Evolutionary conservation across 2,797 vertebrate species (phyloP).

Genomic region (Serranus cabrilla): DNA sequence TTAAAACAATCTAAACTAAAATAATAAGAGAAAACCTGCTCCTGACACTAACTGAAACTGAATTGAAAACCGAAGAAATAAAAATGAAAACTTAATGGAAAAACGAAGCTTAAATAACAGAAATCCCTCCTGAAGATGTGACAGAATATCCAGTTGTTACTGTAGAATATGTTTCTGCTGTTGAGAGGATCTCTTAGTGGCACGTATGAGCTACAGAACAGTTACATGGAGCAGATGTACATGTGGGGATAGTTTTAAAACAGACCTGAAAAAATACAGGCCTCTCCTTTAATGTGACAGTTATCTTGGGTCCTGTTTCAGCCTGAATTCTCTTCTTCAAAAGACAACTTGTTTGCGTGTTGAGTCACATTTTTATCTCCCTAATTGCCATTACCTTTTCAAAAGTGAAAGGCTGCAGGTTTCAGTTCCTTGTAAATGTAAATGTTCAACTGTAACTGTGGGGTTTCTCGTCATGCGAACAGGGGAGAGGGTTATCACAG

Average conservation of each 20-base stretch:
- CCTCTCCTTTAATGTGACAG: not conserved
- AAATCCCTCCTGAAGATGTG: not conserved
- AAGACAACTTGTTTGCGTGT: not conserved
- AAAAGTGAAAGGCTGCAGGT: conserved; percentile 70
- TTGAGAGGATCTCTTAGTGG: not conserved
- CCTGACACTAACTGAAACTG: too few relatives aligned
- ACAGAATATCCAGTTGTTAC: not conserved
- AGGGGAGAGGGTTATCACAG: too few relatives aligned
- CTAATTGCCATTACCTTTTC: not conserved
- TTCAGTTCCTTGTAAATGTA: conserved; percentile 76
- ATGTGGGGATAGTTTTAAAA: not conserved
- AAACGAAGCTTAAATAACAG: not conserved
- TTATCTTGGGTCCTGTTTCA: too few relatives aligned
- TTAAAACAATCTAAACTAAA: too few relatives aligned
- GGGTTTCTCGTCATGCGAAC: conserved; percentile 11
- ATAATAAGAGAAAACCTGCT: too few relatives aligned
- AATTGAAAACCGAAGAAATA: too few relatives aligned
- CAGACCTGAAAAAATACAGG: accelerated
- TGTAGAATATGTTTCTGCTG: not conserved
- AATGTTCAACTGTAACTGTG: conserved; percentile 48
- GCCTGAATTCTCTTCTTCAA: not conserved
- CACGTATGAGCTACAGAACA: too few relatives aligned
- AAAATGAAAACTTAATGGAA: too few relatives aligned
- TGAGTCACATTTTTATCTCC: not conserved
- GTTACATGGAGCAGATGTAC: not conserved